These are phyloP conservation scores for Ptychodera flava DNA, from an alignment of 35 echinoderm and acorn worm species.

Conservation along the genomic window DNA sequence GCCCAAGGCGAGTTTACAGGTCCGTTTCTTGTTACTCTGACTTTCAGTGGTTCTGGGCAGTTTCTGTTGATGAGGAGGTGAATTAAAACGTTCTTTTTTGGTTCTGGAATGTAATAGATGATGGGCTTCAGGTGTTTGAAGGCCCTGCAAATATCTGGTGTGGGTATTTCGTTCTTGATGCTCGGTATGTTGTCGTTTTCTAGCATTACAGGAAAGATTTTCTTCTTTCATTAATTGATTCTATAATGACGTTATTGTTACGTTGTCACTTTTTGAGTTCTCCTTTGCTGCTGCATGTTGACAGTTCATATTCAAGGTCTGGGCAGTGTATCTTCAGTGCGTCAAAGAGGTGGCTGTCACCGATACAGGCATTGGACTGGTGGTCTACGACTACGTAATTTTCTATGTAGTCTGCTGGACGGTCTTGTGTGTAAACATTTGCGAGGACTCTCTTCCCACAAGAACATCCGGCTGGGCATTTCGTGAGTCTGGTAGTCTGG, in stretches of 20 bases:
- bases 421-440: not conserved
- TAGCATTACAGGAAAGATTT: slow-evolving; percentile 13
- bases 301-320: too few relatives aligned
- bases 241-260: too few relatives aligned
- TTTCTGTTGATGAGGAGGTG: slow-evolving; percentile 24
- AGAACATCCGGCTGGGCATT: too few relatives aligned
- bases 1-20: too few relatives aligned
- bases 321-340: too few relatives aligned
- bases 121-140: slow-evolving; percentile 9
- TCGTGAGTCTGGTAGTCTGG: too few relatives aligned
- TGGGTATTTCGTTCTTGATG: slow-evolving; percentile 41
- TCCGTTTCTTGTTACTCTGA: slow-evolving; percentile 29
- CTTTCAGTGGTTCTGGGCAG: slow-evolving; percentile 47
- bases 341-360: too few relatives aligned
- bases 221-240: slow-evolving; percentile 12
- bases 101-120: not conserved
- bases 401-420: too few relatives aligned
- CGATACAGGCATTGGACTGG: too few relatives aligned
- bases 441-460: not conserved
- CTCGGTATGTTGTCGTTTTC: slow-evolving; percentile 41
- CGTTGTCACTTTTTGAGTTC: not conserved
- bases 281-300: too few relatives aligned
- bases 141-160: slow-evolving; percentile 13
- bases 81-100: slow-evolving; percentile 36
- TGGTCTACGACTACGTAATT: too few relatives aligned